Percentiles rank a stretch among this genome's conserved stretches.
Evolutionary conservation across 2,113 vertebrate genomes (phyloP).

Genomic region (Hirundichthys speculiger): DNA sequence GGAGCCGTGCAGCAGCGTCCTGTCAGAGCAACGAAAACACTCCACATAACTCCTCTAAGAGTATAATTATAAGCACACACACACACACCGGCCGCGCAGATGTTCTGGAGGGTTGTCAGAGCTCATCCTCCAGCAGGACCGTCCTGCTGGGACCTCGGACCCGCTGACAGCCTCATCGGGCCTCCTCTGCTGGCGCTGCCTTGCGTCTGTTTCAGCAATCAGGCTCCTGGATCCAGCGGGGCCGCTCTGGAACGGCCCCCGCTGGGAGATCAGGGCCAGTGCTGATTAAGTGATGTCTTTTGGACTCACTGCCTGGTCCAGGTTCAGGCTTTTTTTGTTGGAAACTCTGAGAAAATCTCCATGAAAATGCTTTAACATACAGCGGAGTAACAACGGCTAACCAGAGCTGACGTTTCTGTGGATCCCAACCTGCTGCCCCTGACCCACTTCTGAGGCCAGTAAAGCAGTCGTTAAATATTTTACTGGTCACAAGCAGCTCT

Average conservation of each 20-base stretch:
- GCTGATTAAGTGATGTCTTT: slow-evolving; percentile 72
- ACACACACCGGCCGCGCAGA: neutral
- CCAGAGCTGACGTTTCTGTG: no score
- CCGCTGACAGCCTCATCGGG: neutral
- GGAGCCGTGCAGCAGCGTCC: slow-evolving; percentile 1
- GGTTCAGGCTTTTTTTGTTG: slow-evolving; percentile 57
- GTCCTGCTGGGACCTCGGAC: slow-evolving; percentile 19
- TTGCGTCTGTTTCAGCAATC: slow-evolving; percentile 64
- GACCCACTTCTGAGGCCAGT: no score
- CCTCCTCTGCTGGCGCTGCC: slow-evolving; percentile 16
- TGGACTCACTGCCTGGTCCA: slow-evolving; percentile 45
- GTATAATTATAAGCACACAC: slow-evolving; percentile 8
- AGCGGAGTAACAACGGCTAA: no score
- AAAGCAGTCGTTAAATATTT: no score
- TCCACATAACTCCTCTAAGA: neutral
- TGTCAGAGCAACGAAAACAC: neutral
- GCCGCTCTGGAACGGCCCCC: slow-evolving; percentile 40
- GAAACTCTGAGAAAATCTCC: slow-evolving; percentile 69
- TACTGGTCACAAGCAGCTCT: no score
- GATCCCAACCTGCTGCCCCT: no score
- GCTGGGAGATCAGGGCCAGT: slow-evolving; percentile 57
- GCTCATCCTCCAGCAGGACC: slow-evolving; percentile 13
- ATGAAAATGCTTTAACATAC: slow-evolving; percentile 24
- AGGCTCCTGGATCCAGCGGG: slow-evolving; percentile 52
- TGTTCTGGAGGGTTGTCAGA: slow-evolving; percentile 23